Base-by-base conservation (phyloP, 1,140 invertebrate genomes). In the Hirudo medicinalis region DNA sequence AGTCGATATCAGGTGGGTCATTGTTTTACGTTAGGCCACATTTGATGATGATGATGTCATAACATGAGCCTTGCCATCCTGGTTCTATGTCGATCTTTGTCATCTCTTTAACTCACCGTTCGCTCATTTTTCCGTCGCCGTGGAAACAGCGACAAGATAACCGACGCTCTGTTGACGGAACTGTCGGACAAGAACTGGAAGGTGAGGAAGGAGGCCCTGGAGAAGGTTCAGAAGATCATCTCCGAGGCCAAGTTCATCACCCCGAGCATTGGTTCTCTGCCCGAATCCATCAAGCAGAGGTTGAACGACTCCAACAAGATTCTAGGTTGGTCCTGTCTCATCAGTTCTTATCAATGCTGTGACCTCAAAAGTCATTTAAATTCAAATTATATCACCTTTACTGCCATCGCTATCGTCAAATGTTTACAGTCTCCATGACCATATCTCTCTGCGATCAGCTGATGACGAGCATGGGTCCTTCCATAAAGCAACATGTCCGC, bases 161-260 rank as follows among this genome's bases (percentile, higher is more conserved):
- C 91, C 0, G 89, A 91, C 72, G 79, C 86, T 0, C 80, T 96
- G 0, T 80, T 96, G 0, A 87, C 86, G 55, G 90, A 95, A 80
- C 83, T 97, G 72, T 84, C 86, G 36, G 92, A 96, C 80, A 96
- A 94, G 82, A 93, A 94, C 80, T 97, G 93, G 93, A 96, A 95
- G 84, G 86, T 90, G 11, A 86, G 91, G 69, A 89, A 88, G 75
- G 91, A 94, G 82, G 90, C 87, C 3, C 79, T 94, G 25, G 87
- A 89, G 74, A 92, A 91, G 82, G 79, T 94, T 11, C 86, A 84
- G 67, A 85, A 83, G 20, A 89, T 95, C 71, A 54, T 83, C 22
- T 79, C 82, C 40, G 89, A 90, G 67, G 87, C 88, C 0, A 88
- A 89, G 75, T 87, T 89, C 53, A 90, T 94, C 69, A 91, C 90